Base-by-base conservation (phyloP, 2,888 invertebrate genomes). In the Alitta virens region DNA sequence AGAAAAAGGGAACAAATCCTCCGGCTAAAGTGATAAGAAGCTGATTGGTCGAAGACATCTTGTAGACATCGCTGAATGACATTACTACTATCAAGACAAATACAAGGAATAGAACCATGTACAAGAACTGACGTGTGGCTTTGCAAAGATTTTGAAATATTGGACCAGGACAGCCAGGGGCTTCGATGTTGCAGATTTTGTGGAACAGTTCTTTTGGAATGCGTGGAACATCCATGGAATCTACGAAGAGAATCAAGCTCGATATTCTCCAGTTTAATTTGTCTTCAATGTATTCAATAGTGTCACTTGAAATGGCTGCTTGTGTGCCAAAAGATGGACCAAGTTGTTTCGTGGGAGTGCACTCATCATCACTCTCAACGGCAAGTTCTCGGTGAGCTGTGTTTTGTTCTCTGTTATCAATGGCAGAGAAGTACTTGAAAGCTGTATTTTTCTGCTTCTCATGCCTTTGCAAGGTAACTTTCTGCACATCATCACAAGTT, bases 1-100 rank as follows among this genome's bases (percentile, higher is more conserved):
- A 66, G 60, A 80, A 67, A 71, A 76, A 74, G 16, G 80, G 80
- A 9, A 80, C 72, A 58, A 77, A 77, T 0, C 78, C 79, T 0
- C 78, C 76, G 0, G 76, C 77, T 24, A 78, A 63, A 0, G 78
- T 77, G 12, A 79, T 74, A 27, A 80, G 60, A 1, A 77, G 75
- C 56, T 78, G 78, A 72, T 77, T 78, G 38, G 78, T 76, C 16
- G 77, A 74, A 1, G 79, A 77, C 63, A 79, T 74, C 25, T 53
- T 60, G 56, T 72, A 71, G 1, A 75, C 72, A 54, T 76, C 75
- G 24, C 76, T 78, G 66, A 78, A 78, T 2, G 77, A 75, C 74
- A 76, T 74, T 40, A 80, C 75, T 18, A 78, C 75, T 40, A 79
- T 70, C 72, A 78, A 73, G 1, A 80, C 77, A 65, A 80, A 77